phyloP scores from a whole-genome alignment of 2,888 invertebrate genomes.

The Dicyrtomina minuta region DNA sequence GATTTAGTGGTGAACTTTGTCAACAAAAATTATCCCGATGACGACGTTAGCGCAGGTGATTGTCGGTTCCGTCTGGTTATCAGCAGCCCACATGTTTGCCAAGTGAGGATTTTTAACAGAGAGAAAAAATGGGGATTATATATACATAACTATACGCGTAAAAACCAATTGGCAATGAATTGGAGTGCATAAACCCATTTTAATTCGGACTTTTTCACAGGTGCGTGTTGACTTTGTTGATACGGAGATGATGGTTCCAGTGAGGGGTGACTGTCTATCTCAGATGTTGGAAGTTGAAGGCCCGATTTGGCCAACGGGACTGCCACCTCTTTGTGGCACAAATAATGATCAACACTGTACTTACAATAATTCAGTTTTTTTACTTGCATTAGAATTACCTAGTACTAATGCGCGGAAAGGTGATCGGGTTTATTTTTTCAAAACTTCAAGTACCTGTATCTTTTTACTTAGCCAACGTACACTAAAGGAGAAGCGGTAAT shows the following conservation, averaged over 20 bases:
- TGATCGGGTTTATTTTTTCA: too few species aligned
- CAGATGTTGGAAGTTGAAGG: conserved; percentile 53
- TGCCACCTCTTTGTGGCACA: conserved; percentile 51
- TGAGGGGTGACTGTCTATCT: conserved; percentile 52
- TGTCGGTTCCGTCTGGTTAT: conserved; percentile 49
- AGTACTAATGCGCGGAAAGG: too few species aligned
- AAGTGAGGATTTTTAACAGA: conserved; percentile 42
- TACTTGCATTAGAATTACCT: too few species aligned
- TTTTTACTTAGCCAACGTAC: too few species aligned
- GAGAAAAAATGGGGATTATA: neutral
- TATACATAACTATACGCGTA: too few species aligned
- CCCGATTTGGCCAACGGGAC: conserved; percentile 51
- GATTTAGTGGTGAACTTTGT: conserved; percentile 53
- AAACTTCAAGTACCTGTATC: too few species aligned
- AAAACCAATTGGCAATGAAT: neutral
- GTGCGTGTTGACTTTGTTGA: conserved; percentile 54
- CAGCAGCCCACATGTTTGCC: conserved; percentile 49
- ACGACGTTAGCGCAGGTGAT: conserved; percentile 45
- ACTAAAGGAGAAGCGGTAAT: too few species aligned
- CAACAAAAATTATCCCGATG: conserved; percentile 46
- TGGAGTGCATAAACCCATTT: neutral
- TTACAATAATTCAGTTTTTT: too few species aligned
- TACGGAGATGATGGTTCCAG: conserved; percentile 51
- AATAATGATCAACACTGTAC: conserved; percentile 39
- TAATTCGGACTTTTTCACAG: conserved; percentile 28